A percentile compares a stretch with the other conserved stretches of the same genome.
Conservation (phyloP, 2,888 invertebrate genomes). For the Epinotia demarniana region DNA sequence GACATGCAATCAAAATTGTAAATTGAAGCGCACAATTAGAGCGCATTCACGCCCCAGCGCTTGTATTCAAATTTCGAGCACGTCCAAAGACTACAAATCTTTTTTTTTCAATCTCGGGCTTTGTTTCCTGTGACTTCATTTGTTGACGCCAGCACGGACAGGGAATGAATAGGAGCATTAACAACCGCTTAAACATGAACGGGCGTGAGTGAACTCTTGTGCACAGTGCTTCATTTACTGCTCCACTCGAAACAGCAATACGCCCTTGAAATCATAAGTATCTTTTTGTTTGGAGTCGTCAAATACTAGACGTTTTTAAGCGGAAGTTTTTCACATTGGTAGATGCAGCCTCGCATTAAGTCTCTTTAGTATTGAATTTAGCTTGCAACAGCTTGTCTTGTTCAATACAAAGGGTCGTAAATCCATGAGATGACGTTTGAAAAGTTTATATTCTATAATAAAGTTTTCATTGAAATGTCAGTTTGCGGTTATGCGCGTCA, state of each 20-base stretch:
- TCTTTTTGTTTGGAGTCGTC: neutral
- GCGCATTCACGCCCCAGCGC: slow-evolving; percentile 72
- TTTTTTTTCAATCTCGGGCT: slow-evolving; percentile 51
- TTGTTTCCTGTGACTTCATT: slow-evolving; percentile 48
- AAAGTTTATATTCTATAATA: slow-evolving; percentile 36
- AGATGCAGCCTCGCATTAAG: neutral
- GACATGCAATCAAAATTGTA: slow-evolving; percentile 74
- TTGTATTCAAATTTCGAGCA: slow-evolving; percentile 78
- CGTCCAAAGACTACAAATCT: slow-evolving; percentile 56
- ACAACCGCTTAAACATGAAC: slow-evolving; percentile 44
- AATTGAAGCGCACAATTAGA: slow-evolving; percentile 73
- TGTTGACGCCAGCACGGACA: slow-evolving; percentile 45
- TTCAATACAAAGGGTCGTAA: slow-evolving; percentile 33
- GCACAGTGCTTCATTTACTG: slow-evolving; percentile 38
- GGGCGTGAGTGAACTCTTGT: slow-evolving; percentile 40
- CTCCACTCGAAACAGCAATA: slow-evolving; percentile 25
- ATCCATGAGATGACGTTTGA: slow-evolving; percentile 29
- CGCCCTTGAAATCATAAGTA: slow-evolving; percentile 19
- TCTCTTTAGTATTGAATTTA: neutral
- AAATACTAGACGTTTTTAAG: slow-evolving; percentile 12
- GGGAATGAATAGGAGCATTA: slow-evolving; percentile 44
- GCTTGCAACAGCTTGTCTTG: neutral
- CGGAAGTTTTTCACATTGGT: neutral
- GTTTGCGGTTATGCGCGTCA: slow-evolving; percentile 34
- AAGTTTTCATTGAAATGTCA: slow-evolving; percentile 35